Conservation (phyloP, 2,888 invertebrate species). For the Synergus gifuensis region DNA sequence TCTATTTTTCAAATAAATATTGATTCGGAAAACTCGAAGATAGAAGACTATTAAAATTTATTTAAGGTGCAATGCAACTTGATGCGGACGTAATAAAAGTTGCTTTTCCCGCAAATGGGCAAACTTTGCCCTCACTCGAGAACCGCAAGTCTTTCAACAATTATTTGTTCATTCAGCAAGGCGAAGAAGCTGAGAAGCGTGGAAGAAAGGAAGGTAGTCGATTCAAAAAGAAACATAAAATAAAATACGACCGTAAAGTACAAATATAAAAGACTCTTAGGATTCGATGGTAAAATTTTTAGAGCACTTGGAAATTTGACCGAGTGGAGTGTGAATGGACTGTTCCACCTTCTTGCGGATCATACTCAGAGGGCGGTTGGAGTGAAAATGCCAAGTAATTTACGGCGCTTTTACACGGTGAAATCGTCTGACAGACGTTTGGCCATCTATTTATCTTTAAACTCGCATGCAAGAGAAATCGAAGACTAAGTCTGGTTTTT, state of each 20-base stretch:
- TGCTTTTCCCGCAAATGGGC: conserved; percentile 66
- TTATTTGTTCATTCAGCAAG: conserved; percentile 38
- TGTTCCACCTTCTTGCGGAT: conserved; percentile 23
- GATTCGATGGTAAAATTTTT: conserved; percentile 31
- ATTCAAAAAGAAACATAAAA: conserved; percentile 47
- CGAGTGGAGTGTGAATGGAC: conserved; percentile 52
- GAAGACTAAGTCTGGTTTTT: neutral
- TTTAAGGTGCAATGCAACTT: conserved; percentile 58
- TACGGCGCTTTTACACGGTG: conserved; percentile 30
- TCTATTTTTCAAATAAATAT: neutral
- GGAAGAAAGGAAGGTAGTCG: conserved; percentile 43
- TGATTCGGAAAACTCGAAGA: neutral
- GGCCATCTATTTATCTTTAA: conserved; percentile 37
- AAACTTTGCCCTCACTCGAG: conserved; percentile 63
- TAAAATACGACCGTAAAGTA: conserved; percentile 51
- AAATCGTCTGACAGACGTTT: conserved; percentile 17
- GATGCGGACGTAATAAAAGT: conserved; percentile 69
- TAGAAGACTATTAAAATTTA: neutral
- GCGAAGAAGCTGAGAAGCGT: conserved; percentile 44
- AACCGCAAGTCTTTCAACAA: conserved; percentile 15
- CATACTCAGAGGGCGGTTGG: conserved; percentile 32
- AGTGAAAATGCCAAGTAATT: conserved; percentile 37
- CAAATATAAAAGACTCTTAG: conserved; percentile 19
- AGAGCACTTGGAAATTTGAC: conserved; percentile 50
- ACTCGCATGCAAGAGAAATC: conserved; percentile 19